Evolutionary conservation across 1,140 invertebrate genomes (phyloP).

Genomic region (Papilio machaon): DNA sequence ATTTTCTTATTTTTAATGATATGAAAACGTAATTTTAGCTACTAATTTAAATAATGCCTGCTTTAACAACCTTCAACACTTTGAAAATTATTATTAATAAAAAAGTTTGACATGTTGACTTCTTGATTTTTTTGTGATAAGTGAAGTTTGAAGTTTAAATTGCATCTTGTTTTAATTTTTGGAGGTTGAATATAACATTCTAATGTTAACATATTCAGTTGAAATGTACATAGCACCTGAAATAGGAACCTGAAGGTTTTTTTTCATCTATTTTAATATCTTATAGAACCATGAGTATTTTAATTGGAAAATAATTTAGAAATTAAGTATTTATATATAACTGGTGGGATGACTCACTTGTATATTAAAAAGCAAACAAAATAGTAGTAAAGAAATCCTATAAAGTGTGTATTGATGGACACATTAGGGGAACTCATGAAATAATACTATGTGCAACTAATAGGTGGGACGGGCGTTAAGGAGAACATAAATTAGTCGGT

Average conservation of each 20-base stretch:
- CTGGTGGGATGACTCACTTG: neutral
- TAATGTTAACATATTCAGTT: neutral
- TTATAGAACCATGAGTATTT: neutral
- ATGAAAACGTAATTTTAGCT: neutral
- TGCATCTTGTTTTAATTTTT: neutral
- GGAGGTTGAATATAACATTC: neutral
- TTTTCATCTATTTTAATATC: neutral
- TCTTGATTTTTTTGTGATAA: neutral
- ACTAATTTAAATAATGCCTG: neutral
- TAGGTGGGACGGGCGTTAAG: constrained; percentile 78
- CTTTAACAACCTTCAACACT: neutral
- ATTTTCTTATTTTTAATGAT: neutral
- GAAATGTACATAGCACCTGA: neutral
- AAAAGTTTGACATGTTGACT: neutral
- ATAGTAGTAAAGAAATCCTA: constrained; percentile 6
- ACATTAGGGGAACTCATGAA: constrained; percentile 63
- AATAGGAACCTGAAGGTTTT: neutral
- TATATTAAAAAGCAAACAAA: neutral
- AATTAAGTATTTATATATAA: neutral
- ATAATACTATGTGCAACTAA: constrained; percentile 76
- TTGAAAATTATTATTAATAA: neutral
- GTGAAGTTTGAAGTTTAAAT: neutral
- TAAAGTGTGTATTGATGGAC: constrained; percentile 44
- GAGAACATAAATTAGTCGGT: constrained; percentile 78
- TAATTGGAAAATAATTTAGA: too few relatives aligned